Evolutionary conservation across 1,140 invertebrate species (phyloP).

Genomic region (Drosophila bocki): DNA sequence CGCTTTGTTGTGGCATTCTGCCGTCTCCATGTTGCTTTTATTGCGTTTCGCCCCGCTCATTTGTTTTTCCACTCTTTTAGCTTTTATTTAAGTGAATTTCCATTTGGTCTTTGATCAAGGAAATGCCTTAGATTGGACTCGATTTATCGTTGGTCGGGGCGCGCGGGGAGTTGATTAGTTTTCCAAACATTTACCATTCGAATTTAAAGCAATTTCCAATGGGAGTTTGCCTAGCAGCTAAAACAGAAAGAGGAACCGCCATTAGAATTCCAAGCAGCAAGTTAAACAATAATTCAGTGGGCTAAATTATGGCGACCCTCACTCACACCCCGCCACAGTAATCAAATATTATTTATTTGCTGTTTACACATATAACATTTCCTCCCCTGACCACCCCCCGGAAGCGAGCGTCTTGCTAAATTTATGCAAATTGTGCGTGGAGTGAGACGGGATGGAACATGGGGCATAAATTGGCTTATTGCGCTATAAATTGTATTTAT

Average conservation of each 20-base stretch:
- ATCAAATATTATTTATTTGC: conserved; percentile 83
- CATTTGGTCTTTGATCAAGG: conserved; percentile 10
- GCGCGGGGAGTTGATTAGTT: conserved; percentile 22
- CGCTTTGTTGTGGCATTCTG: conserved; percentile 26
- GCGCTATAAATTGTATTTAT: conserved; percentile 83
- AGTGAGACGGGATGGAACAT: conserved; percentile 53
- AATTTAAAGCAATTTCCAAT: conserved; percentile 15
- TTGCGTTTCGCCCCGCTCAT: conserved; percentile 48
- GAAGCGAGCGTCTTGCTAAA: conserved; percentile 40
- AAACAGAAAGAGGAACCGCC: conserved; percentile 5
- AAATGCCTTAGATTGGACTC: conserved; percentile 6
- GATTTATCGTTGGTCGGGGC: neutral
- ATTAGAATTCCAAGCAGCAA: conserved; percentile 60
- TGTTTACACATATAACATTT: conserved; percentile 77
- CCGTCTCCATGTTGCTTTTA: conserved; percentile 31
- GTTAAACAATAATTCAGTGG: conserved; percentile 63
- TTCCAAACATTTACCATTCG: conserved; percentile 28
- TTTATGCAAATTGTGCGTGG: conserved; percentile 79
- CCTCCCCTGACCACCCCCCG: conserved; percentile 4
- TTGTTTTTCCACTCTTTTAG: conserved; percentile 62
- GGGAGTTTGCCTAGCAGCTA: neutral
- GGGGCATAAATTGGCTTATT: conserved; percentile 81
- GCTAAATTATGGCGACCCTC: conserved; percentile 49
- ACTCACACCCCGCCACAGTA: conserved; percentile 28
- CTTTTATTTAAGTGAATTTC: conserved; percentile 26